Evolutionary conservation across 2,888 invertebrate species (phyloP).

Genomic region (Hecatera dysodea): DNA sequence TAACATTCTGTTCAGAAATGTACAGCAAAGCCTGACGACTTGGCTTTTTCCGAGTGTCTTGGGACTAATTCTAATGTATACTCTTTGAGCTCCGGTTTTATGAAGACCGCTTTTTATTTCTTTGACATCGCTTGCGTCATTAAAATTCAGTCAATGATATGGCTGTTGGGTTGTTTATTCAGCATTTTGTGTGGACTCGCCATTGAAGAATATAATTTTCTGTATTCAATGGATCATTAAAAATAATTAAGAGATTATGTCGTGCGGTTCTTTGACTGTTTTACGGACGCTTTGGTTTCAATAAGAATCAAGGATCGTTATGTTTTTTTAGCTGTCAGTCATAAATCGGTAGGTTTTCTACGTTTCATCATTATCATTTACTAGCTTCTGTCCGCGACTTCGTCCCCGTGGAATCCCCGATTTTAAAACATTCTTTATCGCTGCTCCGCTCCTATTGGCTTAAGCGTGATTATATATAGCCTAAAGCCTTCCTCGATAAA

Average conservation of each 20-base stretch:
- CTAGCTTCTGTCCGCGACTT: too few relatives aligned
- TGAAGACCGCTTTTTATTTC: constrained; percentile 42
- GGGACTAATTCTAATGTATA: constrained; percentile 64
- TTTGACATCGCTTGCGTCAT: constrained; percentile 45
- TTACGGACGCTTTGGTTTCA: not conserved
- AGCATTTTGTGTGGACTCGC: constrained; percentile 13
- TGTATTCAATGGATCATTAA: constrained; percentile 22
- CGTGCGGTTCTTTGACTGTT: not conserved
- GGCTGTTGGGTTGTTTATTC: constrained; percentile 20
- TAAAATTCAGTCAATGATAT: constrained; percentile 45
- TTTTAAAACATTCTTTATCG: too few relatives aligned
- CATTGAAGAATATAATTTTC: constrained; percentile 16
- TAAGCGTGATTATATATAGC: too few relatives aligned
- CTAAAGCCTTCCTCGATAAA: too few relatives aligned
- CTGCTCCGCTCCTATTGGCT: too few relatives aligned
- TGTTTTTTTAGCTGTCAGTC: too few relatives aligned
- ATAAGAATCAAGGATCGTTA: not conserved
- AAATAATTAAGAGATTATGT: constrained; percentile 34
- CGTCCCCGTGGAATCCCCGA: too few relatives aligned
- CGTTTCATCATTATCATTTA: too few relatives aligned
- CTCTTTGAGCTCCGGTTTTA: constrained; percentile 41
- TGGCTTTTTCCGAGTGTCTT: constrained; percentile 49
- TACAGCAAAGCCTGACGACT: constrained; percentile 57
- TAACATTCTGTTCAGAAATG: constrained; percentile 58
- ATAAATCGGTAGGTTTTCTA: not conserved